Base-by-base conservation (phyloP, 2,113 vertebrate species). In the Rattus rattus region DNA sequence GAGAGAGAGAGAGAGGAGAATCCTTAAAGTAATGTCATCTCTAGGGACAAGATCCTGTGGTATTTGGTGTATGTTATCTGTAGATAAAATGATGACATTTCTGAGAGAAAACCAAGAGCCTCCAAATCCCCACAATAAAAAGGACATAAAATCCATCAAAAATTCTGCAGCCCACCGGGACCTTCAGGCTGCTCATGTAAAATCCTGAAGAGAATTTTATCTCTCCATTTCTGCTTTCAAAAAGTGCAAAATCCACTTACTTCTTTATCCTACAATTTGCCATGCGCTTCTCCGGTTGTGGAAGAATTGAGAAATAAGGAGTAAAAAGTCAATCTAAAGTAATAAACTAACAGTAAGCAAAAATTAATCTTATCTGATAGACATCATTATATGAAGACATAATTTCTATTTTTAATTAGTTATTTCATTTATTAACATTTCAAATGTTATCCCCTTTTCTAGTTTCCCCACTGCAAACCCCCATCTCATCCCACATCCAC, bases 61-160 rank as follows among this genome's bases (percentile, higher is more conserved):
- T 26, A 19, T 86, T 79, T 91, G 73, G 24, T 14, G 20, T 77
- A 43, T 54, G 22, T 86, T 24, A 0, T 76, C 59, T 22, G 96
- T 88, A 65, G 14, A 69, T 92, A 39, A 20, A 88, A 85, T 81
- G 39, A 76, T 91, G 36, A 70, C 19, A 61, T 91, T 89, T 96
- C 72, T 94, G 54, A 73, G 77, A 92, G 61, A 93, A 94, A 20
- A 59, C 39, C 80, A 59, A 85, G 22, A 76, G 13, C 47, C 61
- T n/a, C 65, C 65, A 95, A 79, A 89, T 88, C 43, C 36, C 52
- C 47, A 24, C 43, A 96, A 67, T 39, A 39, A 56, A 79, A 92
- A 47, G 77, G 54, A 67, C 1, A 33, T 76, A 79, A 96, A 77
- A 39, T 47, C 19, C 16, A 92, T 7, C 39, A n/a, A 24, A 79